Conservation (phyloP, 2,888 invertebrate genomes). For the Spisula subtruncata region DNA sequence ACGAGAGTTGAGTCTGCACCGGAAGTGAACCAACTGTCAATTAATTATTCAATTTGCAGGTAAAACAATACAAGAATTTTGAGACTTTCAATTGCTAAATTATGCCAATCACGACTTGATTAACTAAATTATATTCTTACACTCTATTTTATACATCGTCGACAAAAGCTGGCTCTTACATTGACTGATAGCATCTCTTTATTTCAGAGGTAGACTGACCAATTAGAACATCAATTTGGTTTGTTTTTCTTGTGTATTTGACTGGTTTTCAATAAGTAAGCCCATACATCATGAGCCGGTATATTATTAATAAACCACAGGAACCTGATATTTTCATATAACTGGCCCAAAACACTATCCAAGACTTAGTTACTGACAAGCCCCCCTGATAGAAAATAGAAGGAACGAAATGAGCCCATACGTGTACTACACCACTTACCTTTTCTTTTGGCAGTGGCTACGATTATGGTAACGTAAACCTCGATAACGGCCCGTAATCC, state of each 20-base stretch:
- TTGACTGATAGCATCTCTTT: background rate
- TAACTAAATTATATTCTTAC: background rate
- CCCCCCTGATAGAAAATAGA: too few species aligned
- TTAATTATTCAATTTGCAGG: slow-evolving; percentile 67
- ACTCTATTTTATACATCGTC: background rate
- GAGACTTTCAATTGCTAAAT: background rate
- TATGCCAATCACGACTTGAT: background rate
- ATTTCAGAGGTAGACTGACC: background rate
- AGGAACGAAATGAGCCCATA: too few species aligned
- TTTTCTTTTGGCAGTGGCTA: too few species aligned
- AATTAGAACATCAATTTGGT: background rate
- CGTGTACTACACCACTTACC: too few species aligned
- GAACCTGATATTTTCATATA: too few species aligned
- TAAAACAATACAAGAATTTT: slow-evolving; percentile 36
- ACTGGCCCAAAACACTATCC: too few species aligned
- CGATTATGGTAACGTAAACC: too few species aligned
- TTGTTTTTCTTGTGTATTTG: background rate
- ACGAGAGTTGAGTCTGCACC: slow-evolving; percentile 56
- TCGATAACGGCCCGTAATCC: too few species aligned
- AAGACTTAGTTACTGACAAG: too few species aligned
- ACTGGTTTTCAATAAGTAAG: too few species aligned
- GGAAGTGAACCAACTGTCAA: slow-evolving; percentile 53
- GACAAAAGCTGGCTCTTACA: background rate
- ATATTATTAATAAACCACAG: too few species aligned
- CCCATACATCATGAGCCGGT: too few species aligned